Conservation (phyloP, 2,113 vertebrate species). For the Camelus bactrianus region DNA sequence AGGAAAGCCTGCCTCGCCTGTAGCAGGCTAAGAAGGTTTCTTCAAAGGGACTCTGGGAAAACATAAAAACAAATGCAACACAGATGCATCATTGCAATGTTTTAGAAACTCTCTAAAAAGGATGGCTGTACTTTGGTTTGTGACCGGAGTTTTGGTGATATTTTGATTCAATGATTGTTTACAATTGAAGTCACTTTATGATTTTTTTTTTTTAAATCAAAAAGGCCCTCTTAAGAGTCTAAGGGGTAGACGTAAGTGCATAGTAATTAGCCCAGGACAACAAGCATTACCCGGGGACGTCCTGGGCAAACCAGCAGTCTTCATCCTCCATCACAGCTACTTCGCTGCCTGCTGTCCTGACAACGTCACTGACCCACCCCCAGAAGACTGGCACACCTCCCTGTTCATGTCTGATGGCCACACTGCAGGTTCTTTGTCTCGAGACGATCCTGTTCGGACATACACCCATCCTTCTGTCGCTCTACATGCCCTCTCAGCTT, state of each 20-base stretch:
- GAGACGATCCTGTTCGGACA: not conserved
- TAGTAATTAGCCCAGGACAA: not conserved
- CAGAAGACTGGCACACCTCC: not conserved
- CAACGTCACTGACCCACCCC: not conserved
- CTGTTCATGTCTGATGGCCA: conserved; percentile 52
- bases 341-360: not conserved
- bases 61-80: not conserved
- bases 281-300: not conserved
- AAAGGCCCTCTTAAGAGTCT: not conserved
- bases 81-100: not conserved
- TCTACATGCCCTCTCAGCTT: conserved; percentile 66
- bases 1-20: not conserved
- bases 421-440: conserved; percentile 12
- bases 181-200: not conserved
- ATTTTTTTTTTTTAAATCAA: not conserved
- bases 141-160: not conserved
- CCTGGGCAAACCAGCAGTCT: not conserved
- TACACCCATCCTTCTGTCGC: conserved; percentile 31
- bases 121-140: not conserved
- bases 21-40: not conserved
- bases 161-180: not conserved
- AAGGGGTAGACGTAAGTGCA: not conserved
- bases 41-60: not conserved
- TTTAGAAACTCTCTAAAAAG: conserved; percentile 7
- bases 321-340: not conserved